Evolutionary conservation across 2,797 vertebrate species (phyloP).

Genomic region (Ataeniobius toweri): DNA sequence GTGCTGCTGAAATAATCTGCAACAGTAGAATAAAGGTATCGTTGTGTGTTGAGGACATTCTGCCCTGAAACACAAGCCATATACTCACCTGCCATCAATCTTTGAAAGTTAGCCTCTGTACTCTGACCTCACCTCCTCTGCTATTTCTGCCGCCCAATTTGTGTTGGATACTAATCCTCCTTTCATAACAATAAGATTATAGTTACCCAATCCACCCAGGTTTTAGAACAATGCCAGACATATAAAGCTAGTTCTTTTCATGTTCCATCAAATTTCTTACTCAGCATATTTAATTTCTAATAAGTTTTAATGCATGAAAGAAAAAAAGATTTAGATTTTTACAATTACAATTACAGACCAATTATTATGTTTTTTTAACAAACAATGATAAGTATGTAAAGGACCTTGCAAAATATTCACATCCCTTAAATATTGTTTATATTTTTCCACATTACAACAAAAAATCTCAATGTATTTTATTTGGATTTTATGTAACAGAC

Average conservation of each 20-base stretch:
- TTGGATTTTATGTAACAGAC: not conserved
- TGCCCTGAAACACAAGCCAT: slow-evolving; percentile 22
- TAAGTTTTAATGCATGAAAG: not conserved
- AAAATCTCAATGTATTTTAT: not conserved
- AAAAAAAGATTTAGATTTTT: not conserved
- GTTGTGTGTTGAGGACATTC: slow-evolving; percentile 37
- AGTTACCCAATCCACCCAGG: slow-evolving; percentile 19
- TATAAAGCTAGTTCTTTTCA: slow-evolving; percentile 20
- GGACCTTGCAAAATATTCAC: not conserved
- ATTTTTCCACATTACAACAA: not conserved
- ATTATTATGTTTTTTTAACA: not conserved
- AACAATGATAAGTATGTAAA: not conserved
- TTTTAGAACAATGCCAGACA: slow-evolving; percentile 38
- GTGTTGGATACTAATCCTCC: slow-evolving; percentile 67
- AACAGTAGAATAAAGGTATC: slow-evolving; percentile 28
- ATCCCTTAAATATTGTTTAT: not conserved
- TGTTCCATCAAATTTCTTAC: slow-evolving; percentile 8
- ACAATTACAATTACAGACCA: not conserved
- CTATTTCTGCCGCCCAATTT: slow-evolving; percentile 59
- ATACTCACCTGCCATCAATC: slow-evolving; percentile 45
- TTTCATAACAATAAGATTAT: slow-evolving; percentile 77
- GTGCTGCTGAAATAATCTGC: slow-evolving; percentile 36
- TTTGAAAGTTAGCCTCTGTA: slow-evolving; percentile 47
- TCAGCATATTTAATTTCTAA: slow-evolving; percentile 3
- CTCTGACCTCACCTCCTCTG: slow-evolving; percentile 36